Evolutionary conservation across 2,113 vertebrate genomes (phyloP), one percentile per base, ranked within the genome.

Genomic region (Noctilio leporinus): DNA sequence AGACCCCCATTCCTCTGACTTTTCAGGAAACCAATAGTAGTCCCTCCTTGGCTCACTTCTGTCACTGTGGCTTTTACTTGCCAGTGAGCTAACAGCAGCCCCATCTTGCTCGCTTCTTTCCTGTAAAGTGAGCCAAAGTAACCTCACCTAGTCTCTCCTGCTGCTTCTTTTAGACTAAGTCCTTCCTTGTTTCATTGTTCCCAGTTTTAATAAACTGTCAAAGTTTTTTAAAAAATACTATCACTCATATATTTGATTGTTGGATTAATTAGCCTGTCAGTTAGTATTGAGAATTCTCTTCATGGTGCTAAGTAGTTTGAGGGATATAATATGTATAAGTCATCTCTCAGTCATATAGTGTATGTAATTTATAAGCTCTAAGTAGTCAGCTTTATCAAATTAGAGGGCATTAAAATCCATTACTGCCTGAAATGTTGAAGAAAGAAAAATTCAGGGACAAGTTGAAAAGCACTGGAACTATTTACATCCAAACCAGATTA

Each of bases 361-460:
- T 69, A 53, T 43, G 7, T 87, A 72, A 84, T 59, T 95, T 64
- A 90, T 81, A 87, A 95, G 38, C 17, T 84, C 62, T 33, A 15
- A 55, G 45, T 59, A 69, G 94, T 95, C 94, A 85, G 64, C 65
- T 77, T 93, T 87, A 81, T 85, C 77, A 28, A 75, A 16, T 62
- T 92, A 20, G 43, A 88, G 86, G 86, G 93, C 94, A 93, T 93
- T 95, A 69, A 75, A 88, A 65, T 91, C 65, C 90, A 65, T 72
- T 83, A 45, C 49, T 86, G 64, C 89, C 92, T 96, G 47, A 80
- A 92, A 75, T 82, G 83, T 94, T 49, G 88, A 89, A 75, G n/a
- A 94, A 65, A 93, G 51, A 78, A 83, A 86, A 92, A 47, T 96
- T 96, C 94, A 95, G 95, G 94, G 80, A 82, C 78, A 92, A 89